These are phyloP conservation scores for Xenopus petersii DNA, from an alignment of 2,797 vertebrate species.

Conservation along the genomic window DNA sequence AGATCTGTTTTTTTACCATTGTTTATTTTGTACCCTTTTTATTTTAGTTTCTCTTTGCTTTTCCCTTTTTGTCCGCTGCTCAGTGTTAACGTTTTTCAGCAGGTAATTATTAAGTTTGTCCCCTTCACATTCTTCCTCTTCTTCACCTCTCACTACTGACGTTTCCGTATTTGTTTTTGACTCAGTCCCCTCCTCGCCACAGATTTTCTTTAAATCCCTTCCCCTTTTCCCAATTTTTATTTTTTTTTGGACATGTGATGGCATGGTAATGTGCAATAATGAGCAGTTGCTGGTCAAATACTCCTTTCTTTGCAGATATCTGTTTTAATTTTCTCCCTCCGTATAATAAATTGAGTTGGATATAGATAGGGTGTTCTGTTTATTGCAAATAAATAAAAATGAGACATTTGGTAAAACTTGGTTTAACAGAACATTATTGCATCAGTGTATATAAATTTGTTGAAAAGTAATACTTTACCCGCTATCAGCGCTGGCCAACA, in stretches of 20 bases:
- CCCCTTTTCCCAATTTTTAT: constrained; percentile 25
- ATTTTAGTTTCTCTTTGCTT: constrained; percentile 23
- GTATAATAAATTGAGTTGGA: constrained; percentile 25
- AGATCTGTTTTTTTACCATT: constrained; percentile 7
- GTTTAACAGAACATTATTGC: too few species aligned
- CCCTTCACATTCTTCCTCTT: constrained; percentile 24
- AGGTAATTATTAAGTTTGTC: constrained; percentile 43
- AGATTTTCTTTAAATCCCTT: constrained; percentile 41
- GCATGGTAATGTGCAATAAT: constrained; percentile 56
- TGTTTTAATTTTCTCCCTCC: constrained; percentile 23
- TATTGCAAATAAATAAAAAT: too few species aligned
- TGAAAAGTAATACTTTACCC: too few species aligned
- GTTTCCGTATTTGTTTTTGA: constrained; percentile 41
- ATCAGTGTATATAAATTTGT: too few species aligned
- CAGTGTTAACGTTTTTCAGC: constrained; percentile 25
- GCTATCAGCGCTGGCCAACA: too few species aligned
- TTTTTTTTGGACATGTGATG: constrained; percentile 58
- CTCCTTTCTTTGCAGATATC: constrained; percentile 59
- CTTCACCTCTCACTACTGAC: constrained; percentile 23
- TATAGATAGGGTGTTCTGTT: not conserved
- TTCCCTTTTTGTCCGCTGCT: constrained; percentile 37
- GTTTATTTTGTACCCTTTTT: constrained; percentile 12
- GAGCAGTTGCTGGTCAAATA: constrained; percentile 60
- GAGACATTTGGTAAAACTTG: too few species aligned
- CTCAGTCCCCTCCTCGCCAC: constrained; percentile 1